phyloP scores from a whole-genome alignment of 2,888 invertebrate genomes.

The Drosophila fulvimacula region DNA sequence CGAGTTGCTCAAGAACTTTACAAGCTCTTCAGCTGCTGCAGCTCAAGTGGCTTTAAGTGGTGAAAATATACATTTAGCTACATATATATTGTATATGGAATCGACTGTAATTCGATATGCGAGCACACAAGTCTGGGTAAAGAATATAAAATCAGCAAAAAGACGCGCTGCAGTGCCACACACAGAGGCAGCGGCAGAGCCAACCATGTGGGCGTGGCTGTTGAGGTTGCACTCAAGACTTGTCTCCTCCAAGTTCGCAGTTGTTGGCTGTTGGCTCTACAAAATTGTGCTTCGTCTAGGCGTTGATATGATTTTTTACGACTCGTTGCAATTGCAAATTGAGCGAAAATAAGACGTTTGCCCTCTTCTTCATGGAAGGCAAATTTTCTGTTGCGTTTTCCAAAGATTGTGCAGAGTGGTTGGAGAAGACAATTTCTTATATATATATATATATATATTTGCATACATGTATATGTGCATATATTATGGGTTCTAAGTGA shows the following conservation, averaged over 20 bases:
- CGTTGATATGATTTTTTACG: slow-evolving; percentile 64
- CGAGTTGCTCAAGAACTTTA: slow-evolving; percentile 7
- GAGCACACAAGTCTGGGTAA: slow-evolving; percentile 3
- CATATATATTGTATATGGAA: neutral
- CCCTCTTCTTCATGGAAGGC: neutral
- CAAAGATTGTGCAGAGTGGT: slow-evolving; percentile 1
- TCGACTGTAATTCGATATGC: slow-evolving; percentile 57
- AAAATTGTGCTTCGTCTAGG: slow-evolving; percentile 41
- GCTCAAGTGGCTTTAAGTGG: slow-evolving; percentile 39
- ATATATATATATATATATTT: neutral
- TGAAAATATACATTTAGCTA: neutral
- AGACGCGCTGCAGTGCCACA: slow-evolving; percentile 39
- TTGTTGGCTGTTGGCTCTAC: neutral
- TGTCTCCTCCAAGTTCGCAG: neutral
- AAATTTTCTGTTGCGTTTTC: slow-evolving; percentile 5
- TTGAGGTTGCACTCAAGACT: neutral
- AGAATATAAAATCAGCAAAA: slow-evolving; percentile 5
- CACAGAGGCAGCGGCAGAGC: slow-evolving; percentile 32
- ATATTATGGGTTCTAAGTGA: slow-evolving; percentile 5
- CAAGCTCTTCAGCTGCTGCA: neutral
- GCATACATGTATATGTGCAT: neutral
- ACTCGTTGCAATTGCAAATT: slow-evolving; percentile 63
- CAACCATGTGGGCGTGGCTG: slow-evolving; percentile 27
- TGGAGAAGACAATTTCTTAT: neutral
- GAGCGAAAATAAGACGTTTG: slow-evolving; percentile 54